Evolutionary conservation across 2,888 invertebrate species (phyloP).

Genomic region (Rutpela maculata): DNA sequence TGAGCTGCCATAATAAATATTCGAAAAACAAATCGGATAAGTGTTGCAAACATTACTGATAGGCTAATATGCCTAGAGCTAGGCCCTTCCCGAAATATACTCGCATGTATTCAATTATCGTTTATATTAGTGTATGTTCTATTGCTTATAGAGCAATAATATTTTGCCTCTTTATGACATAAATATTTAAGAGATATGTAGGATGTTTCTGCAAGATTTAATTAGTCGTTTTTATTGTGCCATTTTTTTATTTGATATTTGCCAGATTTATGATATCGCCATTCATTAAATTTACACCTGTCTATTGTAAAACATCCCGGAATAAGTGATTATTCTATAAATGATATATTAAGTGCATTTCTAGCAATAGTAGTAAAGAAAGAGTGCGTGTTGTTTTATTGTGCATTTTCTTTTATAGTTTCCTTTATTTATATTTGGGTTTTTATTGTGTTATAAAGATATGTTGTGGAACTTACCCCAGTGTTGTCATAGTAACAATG

Average conservation of each 20-base stretch:
- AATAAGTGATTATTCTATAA: too few species aligned
- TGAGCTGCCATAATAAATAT: not conserved
- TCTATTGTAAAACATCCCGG: not conserved
- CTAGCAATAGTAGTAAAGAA: too few species aligned
- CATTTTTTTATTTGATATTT: slow-evolving; percentile 20
- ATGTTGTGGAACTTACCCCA: slow-evolving; percentile 88
- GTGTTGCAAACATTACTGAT: not conserved
- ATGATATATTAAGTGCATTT: too few species aligned
- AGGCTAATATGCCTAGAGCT: too few species aligned
- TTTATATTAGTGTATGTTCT: slow-evolving; percentile 15
- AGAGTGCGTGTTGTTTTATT: too few species aligned
- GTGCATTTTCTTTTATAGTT: too few species aligned
- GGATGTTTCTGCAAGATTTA: slow-evolving; percentile 31
- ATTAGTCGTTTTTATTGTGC: slow-evolving; percentile 27
- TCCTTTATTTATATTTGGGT: too few species aligned
- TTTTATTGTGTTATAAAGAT: not conserved
- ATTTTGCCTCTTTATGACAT: slow-evolving; percentile 34
- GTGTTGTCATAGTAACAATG: slow-evolving; percentile 99
- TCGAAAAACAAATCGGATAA: not conserved
- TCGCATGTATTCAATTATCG: slow-evolving; percentile 1
- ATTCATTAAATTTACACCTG: slow-evolving; percentile 10
- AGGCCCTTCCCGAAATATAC: too few species aligned
- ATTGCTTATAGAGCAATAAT: slow-evolving; percentile 29
- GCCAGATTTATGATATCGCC: slow-evolving; percentile 1
- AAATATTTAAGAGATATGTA: slow-evolving; percentile 38